phyloP scores from a whole-genome alignment of 2,888 invertebrate species.

The Macrophya alboannulata region DNA sequence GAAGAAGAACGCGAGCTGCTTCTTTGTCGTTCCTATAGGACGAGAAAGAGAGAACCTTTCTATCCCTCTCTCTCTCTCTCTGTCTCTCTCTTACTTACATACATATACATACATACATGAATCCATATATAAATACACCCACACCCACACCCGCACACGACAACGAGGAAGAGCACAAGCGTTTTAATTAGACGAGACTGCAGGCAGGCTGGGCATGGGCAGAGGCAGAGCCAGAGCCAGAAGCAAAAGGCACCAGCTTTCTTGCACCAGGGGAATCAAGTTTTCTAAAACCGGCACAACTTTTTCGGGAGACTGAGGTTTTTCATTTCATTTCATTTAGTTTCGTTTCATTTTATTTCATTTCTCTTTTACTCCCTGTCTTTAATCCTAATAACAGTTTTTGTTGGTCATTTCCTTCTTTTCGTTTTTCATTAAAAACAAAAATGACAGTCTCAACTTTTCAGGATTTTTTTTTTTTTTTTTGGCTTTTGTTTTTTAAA shows the following conservation, averaged over 20 bases:
- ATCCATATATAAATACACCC: neutral
- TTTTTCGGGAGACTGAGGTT: neutral
- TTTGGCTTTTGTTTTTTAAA: neutral
- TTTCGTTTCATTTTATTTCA: neutral
- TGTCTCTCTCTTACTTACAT: slow-evolving; percentile 6
- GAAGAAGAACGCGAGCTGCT: neutral
- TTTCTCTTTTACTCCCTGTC: neutral
- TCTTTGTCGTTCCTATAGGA: slow-evolving; percentile 25
- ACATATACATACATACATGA: neutral
- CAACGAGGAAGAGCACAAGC: neutral
- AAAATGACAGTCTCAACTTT: neutral
- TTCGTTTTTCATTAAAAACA: neutral
- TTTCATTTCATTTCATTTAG: neutral
- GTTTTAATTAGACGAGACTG: slow-evolving; percentile 47
- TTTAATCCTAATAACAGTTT: neutral
- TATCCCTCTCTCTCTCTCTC: neutral
- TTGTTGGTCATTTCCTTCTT: neutral
- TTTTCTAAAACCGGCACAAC: slow-evolving; percentile 27
- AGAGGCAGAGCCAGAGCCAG: neutral
- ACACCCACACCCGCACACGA: neutral
- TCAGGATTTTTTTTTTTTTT: neutral
- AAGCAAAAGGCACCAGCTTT: neutral
- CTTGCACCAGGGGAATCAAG: slow-evolving; percentile 30
- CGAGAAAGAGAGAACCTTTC: slow-evolving; percentile 13
- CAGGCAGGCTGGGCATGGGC: neutral